Base-by-base conservation (phyloP, 1,140 invertebrate genomes). In the Calliopsis andreniformis region DNA sequence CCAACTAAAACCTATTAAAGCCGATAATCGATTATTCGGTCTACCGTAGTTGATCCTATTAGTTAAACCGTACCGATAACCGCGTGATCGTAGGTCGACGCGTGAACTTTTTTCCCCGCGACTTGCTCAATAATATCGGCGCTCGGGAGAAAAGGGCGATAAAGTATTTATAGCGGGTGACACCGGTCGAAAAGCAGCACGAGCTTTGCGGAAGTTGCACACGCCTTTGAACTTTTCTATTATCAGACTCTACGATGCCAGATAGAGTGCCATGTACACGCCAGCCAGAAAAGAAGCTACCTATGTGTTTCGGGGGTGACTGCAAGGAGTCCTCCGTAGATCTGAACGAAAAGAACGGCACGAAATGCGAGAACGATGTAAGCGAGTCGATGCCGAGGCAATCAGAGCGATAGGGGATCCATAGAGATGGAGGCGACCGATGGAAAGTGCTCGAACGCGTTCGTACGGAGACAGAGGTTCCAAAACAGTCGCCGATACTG, bases 291-390 rank as follows among this genome's bases (percentile, higher is more conserved):
- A 28, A 42, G 14, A 69, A 76, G 23, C 8, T 76, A 3, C 73
- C 73, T 0, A 69, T 61, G 64, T 76, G 73, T 43, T 69, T 23
- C 55, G 73, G 73, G 0, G 73, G 73, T 2, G 64, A 76, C 4
- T 76, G 73, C 25, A 35, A 68, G 7, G 66, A 42, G 7, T 59
- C 55, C 10, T 4, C 12, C 20, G 23, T 23, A 20, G 18, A 32
- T 6, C 20, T 14, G 16, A 10, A 18, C 18, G 25, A 32, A 42
- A 6, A 10, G 25, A 12, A 30, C 16, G 10, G 42, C 5, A 12
- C 25, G 25, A 28, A 30, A 16, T 23, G 12, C 23, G 64, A n/a
- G 18, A 49, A 12, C 39, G 20, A 20, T 30, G 42, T n/a, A 47
- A 39, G 30, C 35, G 14, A 45, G 8, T 18, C 51, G 63, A 20